Percentiles rank a stretch among this genome's conserved stretches.
Evolutionary conservation across 2,797 vertebrate genomes (phyloP).

Genomic region (Phrynocephalus guinanensis): DNA sequence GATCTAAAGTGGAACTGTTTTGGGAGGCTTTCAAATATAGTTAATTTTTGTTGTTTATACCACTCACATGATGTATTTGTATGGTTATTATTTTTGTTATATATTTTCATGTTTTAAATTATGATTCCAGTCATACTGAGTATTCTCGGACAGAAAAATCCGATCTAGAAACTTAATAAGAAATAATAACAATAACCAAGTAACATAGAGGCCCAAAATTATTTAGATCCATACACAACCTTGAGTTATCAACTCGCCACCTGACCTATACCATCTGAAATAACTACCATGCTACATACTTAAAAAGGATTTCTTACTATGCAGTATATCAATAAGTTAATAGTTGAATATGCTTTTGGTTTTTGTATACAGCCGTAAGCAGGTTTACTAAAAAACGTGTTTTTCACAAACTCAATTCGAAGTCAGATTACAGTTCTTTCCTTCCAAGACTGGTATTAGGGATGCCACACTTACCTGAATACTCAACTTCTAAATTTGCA

Average conservation of each 20-base stretch:
- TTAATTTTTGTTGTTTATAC: too few relatives aligned
- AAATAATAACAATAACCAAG: too few relatives aligned
- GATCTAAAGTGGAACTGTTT: too few relatives aligned
- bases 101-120: neutral
- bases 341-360: too few relatives aligned
- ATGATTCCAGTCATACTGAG: too few relatives aligned
- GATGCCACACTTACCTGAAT: constrained; percentile 79
- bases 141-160: too few relatives aligned
- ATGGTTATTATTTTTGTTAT: too few relatives aligned
- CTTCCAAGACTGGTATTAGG: neutral
- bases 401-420: neutral
- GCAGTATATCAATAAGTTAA: neutral
- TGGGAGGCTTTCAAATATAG: too few relatives aligned
- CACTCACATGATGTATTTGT: too few relatives aligned
- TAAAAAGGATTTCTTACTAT: constrained; percentile 2
- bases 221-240: neutral
- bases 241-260: neutral
- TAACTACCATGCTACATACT: neutral
- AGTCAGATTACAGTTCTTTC: neutral
- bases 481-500: constrained; percentile 88
- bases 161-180: too few relatives aligned
- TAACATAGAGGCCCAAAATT: neutral
- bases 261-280: neutral
- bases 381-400: neutral
- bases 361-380: neutral